These are phyloP conservation scores for Tonatia bakeri DNA, from an alignment of 2,113 vertebrate genomes.

Conservation along the genomic window DNA sequence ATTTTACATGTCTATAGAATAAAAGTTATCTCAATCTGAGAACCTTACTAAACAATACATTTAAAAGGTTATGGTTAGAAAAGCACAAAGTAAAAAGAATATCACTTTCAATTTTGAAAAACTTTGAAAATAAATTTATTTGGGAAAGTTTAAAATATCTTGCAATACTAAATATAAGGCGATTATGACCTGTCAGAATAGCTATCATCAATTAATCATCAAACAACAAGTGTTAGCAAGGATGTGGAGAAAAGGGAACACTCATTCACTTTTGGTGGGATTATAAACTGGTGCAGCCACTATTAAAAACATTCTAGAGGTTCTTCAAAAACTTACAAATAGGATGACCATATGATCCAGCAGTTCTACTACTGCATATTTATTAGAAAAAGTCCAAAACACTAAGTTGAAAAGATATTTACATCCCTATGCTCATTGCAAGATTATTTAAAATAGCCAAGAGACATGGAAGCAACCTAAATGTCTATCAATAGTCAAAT, in stretches of 20 bases:
- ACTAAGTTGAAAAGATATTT: background rate
- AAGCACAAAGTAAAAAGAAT: constrained; percentile 15
- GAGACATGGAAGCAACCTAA: background rate
- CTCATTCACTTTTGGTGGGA: background rate
- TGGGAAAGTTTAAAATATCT: background rate
- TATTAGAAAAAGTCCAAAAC: background rate
- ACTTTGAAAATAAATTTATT: constrained; percentile 7
- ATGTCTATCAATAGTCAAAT: background rate
- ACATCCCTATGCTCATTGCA: background rate
- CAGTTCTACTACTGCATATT: background rate
- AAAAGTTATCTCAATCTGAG: constrained; percentile 28
- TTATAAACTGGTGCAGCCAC: background rate
- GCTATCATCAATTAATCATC: background rate
- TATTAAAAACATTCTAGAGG: background rate
- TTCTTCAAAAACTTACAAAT: background rate
- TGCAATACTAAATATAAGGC: background rate
- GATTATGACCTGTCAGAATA: background rate
- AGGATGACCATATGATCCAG: background rate
- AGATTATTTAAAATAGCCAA: background rate
- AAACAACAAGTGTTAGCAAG: background rate
- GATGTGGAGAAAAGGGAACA: too few relatives aligned
- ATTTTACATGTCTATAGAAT: background rate
- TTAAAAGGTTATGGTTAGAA: background rate
- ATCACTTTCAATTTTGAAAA: constrained; percentile 3
- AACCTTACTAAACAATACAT: constrained; percentile 37